Evolutionary conservation across 2,888 invertebrate genomes (phyloP).

Genomic region (Rhodophaea formosa): DNA sequence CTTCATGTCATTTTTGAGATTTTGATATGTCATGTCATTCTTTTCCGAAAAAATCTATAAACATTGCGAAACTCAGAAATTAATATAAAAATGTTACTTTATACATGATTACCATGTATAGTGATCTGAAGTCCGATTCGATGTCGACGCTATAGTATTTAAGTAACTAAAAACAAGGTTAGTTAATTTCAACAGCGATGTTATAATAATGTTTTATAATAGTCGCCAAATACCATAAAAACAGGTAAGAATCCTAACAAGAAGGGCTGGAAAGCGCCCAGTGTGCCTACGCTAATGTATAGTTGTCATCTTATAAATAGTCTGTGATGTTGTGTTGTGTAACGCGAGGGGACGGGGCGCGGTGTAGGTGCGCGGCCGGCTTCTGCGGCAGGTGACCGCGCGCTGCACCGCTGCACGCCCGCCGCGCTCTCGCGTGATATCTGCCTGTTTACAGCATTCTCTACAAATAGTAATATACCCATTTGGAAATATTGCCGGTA

Average conservation of each 20-base stretch:
- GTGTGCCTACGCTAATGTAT: neutral
- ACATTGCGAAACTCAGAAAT: too few species aligned
- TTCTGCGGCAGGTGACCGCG: constrained; percentile 15
- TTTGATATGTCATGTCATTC: neutral
- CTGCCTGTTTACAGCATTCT: neutral
- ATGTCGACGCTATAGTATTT: too few species aligned
- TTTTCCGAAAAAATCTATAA: neutral
- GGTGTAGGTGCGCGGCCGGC: constrained; percentile 5
- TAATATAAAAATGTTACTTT: too few species aligned
- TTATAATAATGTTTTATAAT: too few species aligned
- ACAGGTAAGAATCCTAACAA: neutral
- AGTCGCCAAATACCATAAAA: too few species aligned
- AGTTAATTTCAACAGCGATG: too few species aligned
- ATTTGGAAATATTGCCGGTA: neutral
- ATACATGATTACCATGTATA: too few species aligned
- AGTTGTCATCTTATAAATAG: neutral
- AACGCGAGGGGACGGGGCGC: constrained; percentile 12
- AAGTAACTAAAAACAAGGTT: too few species aligned
- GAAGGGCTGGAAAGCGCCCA: neutral
- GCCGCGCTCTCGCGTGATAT: neutral
- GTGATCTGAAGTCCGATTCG: too few species aligned
- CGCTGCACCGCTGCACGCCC: constrained; percentile 9
- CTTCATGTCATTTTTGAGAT: neutral
- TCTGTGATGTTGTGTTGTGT: constrained; percentile 15
- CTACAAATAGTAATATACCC: neutral